These are phyloP conservation scores for Pogonus chalceus DNA, from an alignment of 1,140 invertebrate genomes.

Conservation along the genomic window DNA sequence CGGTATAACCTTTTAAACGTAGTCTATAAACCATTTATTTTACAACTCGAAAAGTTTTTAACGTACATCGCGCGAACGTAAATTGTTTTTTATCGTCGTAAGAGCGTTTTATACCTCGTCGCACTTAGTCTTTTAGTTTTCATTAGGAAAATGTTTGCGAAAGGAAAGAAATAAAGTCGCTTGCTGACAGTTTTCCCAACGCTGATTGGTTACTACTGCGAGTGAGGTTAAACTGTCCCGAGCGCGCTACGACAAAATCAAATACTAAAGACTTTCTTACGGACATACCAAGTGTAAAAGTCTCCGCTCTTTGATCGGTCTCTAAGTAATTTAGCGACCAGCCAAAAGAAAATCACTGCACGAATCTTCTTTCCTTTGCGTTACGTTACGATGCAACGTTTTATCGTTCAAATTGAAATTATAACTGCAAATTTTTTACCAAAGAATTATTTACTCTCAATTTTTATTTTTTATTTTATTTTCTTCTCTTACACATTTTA, in stretches of 20 bases:
- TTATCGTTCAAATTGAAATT: too few relatives aligned
- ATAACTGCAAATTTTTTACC: too few relatives aligned
- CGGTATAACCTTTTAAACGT: neutral
- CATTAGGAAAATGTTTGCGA: constrained; percentile 3
- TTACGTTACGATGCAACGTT: neutral
- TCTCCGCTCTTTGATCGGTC: constrained; percentile 20
- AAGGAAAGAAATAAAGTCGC: neutral
- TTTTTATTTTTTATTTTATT: too few relatives aligned
- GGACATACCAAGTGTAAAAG: constrained; percentile 13
- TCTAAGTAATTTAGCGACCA: constrained; percentile 21
- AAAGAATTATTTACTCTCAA: too few relatives aligned
- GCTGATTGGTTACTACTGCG: too few relatives aligned
- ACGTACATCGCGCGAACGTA: neutral
- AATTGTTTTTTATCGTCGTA: neutral
- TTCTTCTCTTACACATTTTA: too few relatives aligned
- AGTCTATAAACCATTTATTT: neutral
- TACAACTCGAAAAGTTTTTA: neutral
- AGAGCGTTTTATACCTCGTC: neutral
- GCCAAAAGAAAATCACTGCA: neutral
- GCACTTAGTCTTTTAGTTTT: neutral
- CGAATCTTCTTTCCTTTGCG: neutral
- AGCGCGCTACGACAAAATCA: neutral
- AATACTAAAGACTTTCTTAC: constrained; percentile 4
- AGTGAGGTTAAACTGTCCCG: neutral
- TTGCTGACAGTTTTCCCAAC: neutral